Evolutionary conservation across 2,888 invertebrate genomes (phyloP), one percentile per base, ranked within the genome.

Genomic region (Drosophila nr. perissopoda): DNA sequence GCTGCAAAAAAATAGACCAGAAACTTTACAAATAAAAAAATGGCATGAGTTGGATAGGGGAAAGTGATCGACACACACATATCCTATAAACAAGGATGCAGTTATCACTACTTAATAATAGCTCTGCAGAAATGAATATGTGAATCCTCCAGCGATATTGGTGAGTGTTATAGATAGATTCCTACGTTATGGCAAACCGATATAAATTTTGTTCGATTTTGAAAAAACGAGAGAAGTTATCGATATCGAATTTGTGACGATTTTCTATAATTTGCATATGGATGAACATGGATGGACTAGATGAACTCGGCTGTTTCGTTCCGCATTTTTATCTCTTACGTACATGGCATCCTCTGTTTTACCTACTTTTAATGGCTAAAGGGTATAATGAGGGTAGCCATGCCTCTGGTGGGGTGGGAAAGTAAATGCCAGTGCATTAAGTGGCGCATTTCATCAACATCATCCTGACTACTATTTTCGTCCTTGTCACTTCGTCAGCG

Each of bases 371-470:
- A n/a, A 18, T n/a, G 11, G 6, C 3, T 3, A 29, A n/a, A 38
- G 38, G 38, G 56, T 38, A 29, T 56, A 4, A 7, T 36, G 29
- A 73, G 45, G 72, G 56, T 73, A 69, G 78, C 67, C 61, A 72
- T 80, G 45, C 25, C 25, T 16, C 16, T 71, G 62, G 74, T 72
- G 87, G 70, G 78, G 54, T 69, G 45, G 45, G 16, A 72, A 76
- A 84, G 87, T 82, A 84, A 83, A 87, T 77, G 84, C 64, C 69
- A 78, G 69, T 65, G 58, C 83, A 84, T 84, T 84, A 86, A 86
- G 89, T 84, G 84, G 82, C 69, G 71, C 82, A 75, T 88, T 88
- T 84, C 86, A 80, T 84, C 83, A 79, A 64, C 82, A 57, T 71
- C 67, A 76, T 69, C 59, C 53, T 69, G 53, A 59, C 65, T 62